Percentiles rank a stretch among this genome's conserved stretches.
Conservation (phyloP, 92 coral and sea anemone species). For the Phenganax subtilis region DNA sequence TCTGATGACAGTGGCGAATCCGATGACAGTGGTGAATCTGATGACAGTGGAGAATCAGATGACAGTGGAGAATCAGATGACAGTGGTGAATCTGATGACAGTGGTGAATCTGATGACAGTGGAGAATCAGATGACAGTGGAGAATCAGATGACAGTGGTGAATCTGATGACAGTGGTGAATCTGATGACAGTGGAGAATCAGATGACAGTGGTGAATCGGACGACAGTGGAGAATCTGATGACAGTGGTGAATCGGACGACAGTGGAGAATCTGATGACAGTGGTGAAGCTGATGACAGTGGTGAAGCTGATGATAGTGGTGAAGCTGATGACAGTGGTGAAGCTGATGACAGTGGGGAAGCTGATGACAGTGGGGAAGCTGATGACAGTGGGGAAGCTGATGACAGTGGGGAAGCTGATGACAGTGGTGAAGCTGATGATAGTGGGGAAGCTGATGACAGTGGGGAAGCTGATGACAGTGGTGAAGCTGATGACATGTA, state of each 20-base stretch:
- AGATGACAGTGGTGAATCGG: conserved; percentile 32
- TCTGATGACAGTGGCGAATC: not conserved
- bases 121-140: conserved; percentile 39
- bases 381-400: conserved; percentile 33
- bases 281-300: conserved; percentile 21
- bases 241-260: conserved; percentile 20
- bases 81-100: not conserved
- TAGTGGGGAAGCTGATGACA: too few relatives aligned
- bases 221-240: conserved; percentile 10
- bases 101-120: conserved; percentile 5
- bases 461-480: conserved; percentile 10
- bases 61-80: not conserved
- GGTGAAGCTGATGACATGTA: conserved; percentile 4
- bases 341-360: conserved; percentile 34
- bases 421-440: conserved; percentile 8
- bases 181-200: conserved; percentile 36
- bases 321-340: conserved; percentile 38
- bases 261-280: conserved; percentile 8
- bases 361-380: conserved; percentile 36
- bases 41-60: not conserved
- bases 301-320: conserved; percentile 33
- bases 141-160: conserved; percentile 28
- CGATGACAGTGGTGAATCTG: conserved; percentile 13
- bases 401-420: not conserved
- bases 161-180: conserved; percentile 32